Evolutionary conservation across 1,140 invertebrate species (phyloP), one percentile per base, ranked within the genome.

Genomic region (Protaetia brevitarsis): DNA sequence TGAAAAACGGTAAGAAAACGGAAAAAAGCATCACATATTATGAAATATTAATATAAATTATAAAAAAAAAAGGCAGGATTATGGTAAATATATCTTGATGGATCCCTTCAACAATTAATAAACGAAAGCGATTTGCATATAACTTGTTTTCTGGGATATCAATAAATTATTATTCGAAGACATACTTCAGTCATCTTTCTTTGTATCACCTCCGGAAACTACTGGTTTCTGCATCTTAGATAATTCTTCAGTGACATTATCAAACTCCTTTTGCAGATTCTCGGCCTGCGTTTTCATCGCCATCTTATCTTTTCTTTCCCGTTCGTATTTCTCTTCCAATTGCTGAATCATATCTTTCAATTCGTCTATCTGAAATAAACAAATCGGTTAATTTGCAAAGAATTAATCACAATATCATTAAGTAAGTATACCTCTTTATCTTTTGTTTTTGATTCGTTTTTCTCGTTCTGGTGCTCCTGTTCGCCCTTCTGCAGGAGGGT

Each of bases 271-370:
- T 64, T 88, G 88, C 0, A 96, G 81, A 69, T 89, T 89, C 72
- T 94, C 89, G 2, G 94, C 89, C 81, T 98, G 95, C 2, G 88
- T 89, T 76, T 94, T 93, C 2, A 97, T 75, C 10, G 93, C 91
- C 73, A 89, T 87, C 71, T 94, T 89, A 74, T 97, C 91, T 74
- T 91, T 91, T 75, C 87, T 88, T 66, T 89, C 86, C 63, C 82
- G 85, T n/a, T 80, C 77, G 13, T 95, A 74, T 61, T 93, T 85
- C 41, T 82, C 82, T 72, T 89, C 85, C 1, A 93, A 72, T 58
- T 83, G 76, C 1, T 77, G 77, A 58, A 90, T 81, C 75, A 88
- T 82, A 3, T 77, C 74, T 71, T 87, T 85, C 16, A 90, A 76
- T 27, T 87, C 83, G 62, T 85, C 84, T 13, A 84, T 75, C 68